Evolutionary conservation across 2,888 invertebrate species (phyloP), one percentile per base, ranked within the genome.

Genomic region (Stenoptilia bipunctidactyla): DNA sequence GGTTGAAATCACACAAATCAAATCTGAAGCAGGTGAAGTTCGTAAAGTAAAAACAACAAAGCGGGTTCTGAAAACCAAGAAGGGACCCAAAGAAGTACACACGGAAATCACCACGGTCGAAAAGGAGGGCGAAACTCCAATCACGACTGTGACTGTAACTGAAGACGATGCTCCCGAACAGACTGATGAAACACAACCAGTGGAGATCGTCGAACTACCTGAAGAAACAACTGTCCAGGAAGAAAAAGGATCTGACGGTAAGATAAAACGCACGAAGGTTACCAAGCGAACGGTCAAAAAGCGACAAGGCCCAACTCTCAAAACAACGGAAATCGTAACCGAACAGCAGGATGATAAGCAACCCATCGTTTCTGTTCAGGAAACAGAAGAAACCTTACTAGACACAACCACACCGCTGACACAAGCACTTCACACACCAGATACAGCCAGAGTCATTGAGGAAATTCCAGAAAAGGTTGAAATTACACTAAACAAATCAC

Each of bases 151-250:
- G 0, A 42, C 39, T 0, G 44, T 47, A 5, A 45, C 9, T 56
- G 66, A 34, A 55, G 67, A 43, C 45, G 53, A 37, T 62, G 70
- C 15, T 56, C 67, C 44, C 61, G 65, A 9, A 66, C 69, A 45
- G 72, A 38, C 8, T 20, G 20, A 20, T 20, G 20, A 20, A 3
- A 30, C 30, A 4, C 4, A 8, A n/a, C 30, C 30, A 10, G 13
- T 12, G 30, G 30, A 30, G 10, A 30, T 12, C 4, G 13, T 30
- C 4, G 30, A 30, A 30, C 45, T 69, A 8, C 64, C 71, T 1
- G 67, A 72, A 49, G 50, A 59, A 41, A 51, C 51, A 1, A 59
- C 45, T 45, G 30, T 8, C 4, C 6, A 30, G 10, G 30, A 30
- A 30, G 13, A 6, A 4, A 12, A 30, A 12, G 13, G n/a, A 10